These are phyloP conservation scores for Leucania comma DNA, from an alignment of 2,888 invertebrate genomes.

Conservation along the genomic window DNA sequence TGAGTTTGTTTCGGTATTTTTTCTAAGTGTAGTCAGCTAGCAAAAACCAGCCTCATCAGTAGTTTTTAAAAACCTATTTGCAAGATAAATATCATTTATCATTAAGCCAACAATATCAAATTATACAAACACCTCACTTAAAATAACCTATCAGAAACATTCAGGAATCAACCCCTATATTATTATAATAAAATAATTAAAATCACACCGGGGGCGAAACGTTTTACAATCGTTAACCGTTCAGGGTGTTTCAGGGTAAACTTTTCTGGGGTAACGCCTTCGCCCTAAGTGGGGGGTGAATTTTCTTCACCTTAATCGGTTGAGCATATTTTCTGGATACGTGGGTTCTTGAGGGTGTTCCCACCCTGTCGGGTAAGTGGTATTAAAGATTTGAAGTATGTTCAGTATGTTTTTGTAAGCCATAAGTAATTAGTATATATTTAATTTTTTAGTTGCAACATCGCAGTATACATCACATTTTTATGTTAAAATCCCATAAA, in stretches of 20 bases:
- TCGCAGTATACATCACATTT: too few relatives aligned
- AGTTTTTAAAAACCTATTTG: too few relatives aligned
- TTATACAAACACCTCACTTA: slow-evolving; percentile 12
- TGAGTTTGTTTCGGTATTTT: too few relatives aligned
- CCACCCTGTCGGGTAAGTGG: neutral
- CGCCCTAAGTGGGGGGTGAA: slow-evolving; percentile 53
- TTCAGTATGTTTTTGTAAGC: neutral
- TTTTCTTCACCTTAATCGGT: slow-evolving; percentile 63
- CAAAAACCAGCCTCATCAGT: too few relatives aligned
- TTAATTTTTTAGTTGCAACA: too few relatives aligned
- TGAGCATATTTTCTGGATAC: slow-evolving; percentile 56
- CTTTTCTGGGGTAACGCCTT: slow-evolving; percentile 74
- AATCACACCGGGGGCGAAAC: slow-evolving; percentile 66
- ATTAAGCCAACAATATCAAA: slow-evolving; percentile 16
- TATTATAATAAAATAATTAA: slow-evolving; percentile 73
- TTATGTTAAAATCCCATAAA: too few relatives aligned
- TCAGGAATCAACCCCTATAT: slow-evolving; percentile 44
- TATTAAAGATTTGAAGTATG: neutral
- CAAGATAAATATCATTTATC: too few relatives aligned
- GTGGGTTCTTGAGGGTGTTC: slow-evolving; percentile 25
- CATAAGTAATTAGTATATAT: too few relatives aligned
- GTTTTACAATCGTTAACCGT: slow-evolving; percentile 68
- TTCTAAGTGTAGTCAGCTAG: too few relatives aligned
- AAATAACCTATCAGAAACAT: slow-evolving; percentile 51
- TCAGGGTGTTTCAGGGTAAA: slow-evolving; percentile 64